Evolutionary conservation across 2,113 vertebrate species (phyloP).

Genomic region (Carassius gibelio): DNA sequence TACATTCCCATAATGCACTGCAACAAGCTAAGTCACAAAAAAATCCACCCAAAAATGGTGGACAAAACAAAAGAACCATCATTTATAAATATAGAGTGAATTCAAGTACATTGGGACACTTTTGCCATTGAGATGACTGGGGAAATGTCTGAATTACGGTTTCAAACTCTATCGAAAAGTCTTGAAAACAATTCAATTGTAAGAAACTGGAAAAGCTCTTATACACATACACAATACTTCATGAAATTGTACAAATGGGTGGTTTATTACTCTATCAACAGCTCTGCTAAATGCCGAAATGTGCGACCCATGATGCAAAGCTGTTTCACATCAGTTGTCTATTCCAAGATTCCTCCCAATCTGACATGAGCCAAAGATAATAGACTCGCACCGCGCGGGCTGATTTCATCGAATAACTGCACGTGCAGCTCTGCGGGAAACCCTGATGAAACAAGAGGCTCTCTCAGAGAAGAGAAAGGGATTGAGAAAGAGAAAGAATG

Average conservation of each 20-base stretch:
- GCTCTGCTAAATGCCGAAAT: conserved; percentile 11
- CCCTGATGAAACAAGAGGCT: too few species aligned
- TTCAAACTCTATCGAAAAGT: background rate
- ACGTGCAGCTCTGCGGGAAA: background rate
- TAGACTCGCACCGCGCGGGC: background rate
- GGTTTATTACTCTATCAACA: background rate
- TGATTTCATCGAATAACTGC: conserved; percentile 21
- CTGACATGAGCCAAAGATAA: conserved; percentile 46
- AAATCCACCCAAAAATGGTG: background rate
- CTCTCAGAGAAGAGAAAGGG: background rate
- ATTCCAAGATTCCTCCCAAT: conserved; percentile 43
- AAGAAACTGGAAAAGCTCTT: background rate
- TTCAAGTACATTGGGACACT: too few species aligned
- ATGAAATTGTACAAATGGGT: background rate
- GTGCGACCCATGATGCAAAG: conserved; percentile 23
- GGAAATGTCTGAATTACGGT: background rate
- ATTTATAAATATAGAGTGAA: background rate
- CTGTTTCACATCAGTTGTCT: conserved; percentile 45
- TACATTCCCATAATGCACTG: too few species aligned
- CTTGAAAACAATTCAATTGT: background rate
- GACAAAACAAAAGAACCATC: background rate
- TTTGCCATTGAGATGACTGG: too few species aligned
- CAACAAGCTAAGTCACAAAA: background rate
- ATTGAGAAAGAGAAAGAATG: background rate
- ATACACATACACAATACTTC: background rate